A percentile compares a stretch with the other conserved stretches of the same genome.
Conservation (phyloP, 2,797 vertebrate genomes). For the Acipenser oxyrinchus region DNA sequence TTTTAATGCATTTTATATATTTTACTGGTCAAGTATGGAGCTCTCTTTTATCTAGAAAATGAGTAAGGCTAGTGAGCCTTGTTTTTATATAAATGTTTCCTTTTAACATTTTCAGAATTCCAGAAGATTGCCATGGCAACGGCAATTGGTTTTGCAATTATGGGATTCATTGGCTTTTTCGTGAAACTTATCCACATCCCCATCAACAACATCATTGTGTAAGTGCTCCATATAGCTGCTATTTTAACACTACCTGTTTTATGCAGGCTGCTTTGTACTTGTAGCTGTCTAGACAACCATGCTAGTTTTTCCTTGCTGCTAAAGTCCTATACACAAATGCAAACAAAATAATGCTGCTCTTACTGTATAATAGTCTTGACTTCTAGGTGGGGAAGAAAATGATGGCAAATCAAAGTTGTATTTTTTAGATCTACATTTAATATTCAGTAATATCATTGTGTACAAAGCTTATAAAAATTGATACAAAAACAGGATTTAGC, state of each 20-base stretch:
- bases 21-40: neutral
- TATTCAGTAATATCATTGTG: too few species aligned
- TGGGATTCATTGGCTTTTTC: conserved; percentile 98
- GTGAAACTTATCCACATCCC: conserved; percentile 98
- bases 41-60: neutral
- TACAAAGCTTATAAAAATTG: too few species aligned
- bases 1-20: too few species aligned
- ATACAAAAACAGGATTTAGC: too few species aligned
- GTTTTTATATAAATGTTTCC: too few species aligned
- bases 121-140: conserved; percentile 99
- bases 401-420: too few species aligned
- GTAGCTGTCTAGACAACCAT: neutral
- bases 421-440: too few species aligned
- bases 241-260: too few species aligned
- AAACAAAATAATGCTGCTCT: neutral
- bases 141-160: conserved; percentile 96
- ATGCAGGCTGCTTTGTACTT: too few species aligned
- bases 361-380: neutral
- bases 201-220: conserved; percentile 99
- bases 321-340: neutral
- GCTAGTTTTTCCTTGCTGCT: neutral
- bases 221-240: conserved; percentile 48
- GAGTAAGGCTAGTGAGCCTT: too few species aligned
- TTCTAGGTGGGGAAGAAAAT: too few species aligned
- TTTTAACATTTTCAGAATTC: conserved; percentile 65